Conservation (phyloP, 2,888 invertebrate species). For the Morpho achilles region DNA sequence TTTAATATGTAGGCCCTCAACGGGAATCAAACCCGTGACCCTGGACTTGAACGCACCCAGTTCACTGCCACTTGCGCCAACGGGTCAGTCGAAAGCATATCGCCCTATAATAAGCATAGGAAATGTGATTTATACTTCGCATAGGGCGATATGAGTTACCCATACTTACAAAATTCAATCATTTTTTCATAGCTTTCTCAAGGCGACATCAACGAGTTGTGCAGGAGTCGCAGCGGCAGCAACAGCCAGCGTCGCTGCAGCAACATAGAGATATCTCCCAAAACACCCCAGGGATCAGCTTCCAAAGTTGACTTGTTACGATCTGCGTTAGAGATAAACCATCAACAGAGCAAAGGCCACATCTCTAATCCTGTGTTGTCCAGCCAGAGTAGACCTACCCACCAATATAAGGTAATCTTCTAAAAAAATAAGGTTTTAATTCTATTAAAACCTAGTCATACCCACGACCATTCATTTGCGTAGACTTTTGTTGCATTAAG, state of each 20-base stretch:
- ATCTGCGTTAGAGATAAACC: constrained; percentile 84
- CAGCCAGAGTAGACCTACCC: constrained; percentile 47
- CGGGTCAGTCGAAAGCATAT: background rate
- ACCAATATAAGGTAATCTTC: constrained; percentile 57
- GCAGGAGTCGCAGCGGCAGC: constrained; percentile 70
- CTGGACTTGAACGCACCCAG: too few relatives aligned
- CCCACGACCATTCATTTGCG: too few relatives aligned
- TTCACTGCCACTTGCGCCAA: too few relatives aligned
- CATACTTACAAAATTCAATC: background rate
- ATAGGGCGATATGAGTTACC: background rate
- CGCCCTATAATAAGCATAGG: too few relatives aligned
- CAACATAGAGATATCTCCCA: constrained; percentile 72
- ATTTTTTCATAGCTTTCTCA: constrained; percentile 59
- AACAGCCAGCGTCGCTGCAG: constrained; percentile 77
- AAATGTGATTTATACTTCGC: too few relatives aligned
- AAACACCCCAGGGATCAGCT: constrained; percentile 65
- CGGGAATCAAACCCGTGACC: too few relatives aligned
- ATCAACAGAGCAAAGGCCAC: constrained; percentile 74
- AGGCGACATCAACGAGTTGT: constrained; percentile 72
- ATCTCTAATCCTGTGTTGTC: constrained; percentile 80
- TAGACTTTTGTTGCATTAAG: background rate
- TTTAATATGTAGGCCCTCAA: too few relatives aligned
- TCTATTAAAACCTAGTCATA: too few relatives aligned
- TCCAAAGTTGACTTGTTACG: constrained; percentile 84
- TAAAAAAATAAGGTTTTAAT: too few relatives aligned